These are phyloP conservation scores for Heterotilapia buettikoferi DNA, from an alignment of 2,113 vertebrate genomes.

Conservation along the genomic window DNA sequence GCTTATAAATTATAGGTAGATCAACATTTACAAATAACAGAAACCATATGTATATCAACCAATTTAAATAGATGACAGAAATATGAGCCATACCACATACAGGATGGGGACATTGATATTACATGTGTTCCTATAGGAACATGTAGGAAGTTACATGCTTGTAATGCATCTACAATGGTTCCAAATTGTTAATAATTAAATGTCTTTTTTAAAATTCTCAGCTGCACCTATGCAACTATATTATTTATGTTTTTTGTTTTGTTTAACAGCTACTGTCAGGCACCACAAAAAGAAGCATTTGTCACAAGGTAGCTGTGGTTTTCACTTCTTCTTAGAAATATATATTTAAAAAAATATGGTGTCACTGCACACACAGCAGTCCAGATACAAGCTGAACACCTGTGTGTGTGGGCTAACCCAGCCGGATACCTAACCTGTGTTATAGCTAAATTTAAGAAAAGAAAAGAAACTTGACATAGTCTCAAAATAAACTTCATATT, in stretches of 20 bases:
- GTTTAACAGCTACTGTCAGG: not conserved
- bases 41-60: not conserved
- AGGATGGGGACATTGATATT: not conserved
- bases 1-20: not conserved
- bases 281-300: not conserved
- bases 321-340: not conserved
- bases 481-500: not conserved
- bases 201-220: not conserved
- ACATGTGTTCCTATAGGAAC: not conserved
- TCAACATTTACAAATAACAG: not conserved
- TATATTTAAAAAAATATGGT: not conserved
- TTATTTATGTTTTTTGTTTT: not conserved
- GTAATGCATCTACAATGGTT: not conserved
- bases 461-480: not conserved
- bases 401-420: not conserved
- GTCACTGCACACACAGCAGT: not conserved
- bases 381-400: not conserved
- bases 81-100: not conserved
- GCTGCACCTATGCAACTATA: not conserved
- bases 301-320: not conserved
- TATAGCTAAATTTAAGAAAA: not conserved
- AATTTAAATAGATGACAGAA: not conserved
- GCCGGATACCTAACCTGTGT: not conserved
- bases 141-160: not conserved
- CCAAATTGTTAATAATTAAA: not conserved